Evolutionary conservation across 2,797 vertebrate species (phyloP), one percentile per base, ranked within the genome.

Genomic region (Ptychadena robeensis): DNA sequence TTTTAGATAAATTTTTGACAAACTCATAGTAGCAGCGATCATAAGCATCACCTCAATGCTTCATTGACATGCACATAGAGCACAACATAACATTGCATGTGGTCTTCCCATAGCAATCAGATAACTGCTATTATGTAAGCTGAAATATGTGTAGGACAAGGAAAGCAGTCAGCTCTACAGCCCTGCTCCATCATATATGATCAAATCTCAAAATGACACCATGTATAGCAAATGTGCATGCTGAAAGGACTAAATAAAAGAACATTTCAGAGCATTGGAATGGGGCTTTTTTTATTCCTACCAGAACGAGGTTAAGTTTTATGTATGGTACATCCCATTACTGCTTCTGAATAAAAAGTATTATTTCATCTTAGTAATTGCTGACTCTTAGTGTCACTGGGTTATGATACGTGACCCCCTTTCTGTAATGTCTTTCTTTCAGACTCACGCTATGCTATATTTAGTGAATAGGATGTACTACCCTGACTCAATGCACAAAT

Each of bases 401-500:
- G 40, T 27, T 78, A 68, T 57, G 30, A 25, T 34, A 8, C 32
- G 32, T 53, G 48, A 34, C 40, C 48, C 35, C 25, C 8, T 32
- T 57, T 67, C 63, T 27, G 22, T 25, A 75, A 25, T 35, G 38
- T 57, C 38, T 68, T 59, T 57, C 14, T 53, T 38, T n/a, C 27
- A n/a, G 40, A 68, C 68, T 79, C 65, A 68, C 48, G 65, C 22
- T 57, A 68, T 25, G 31, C 44, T 57, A 65, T 59, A 69, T 59
- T 34, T 57, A 69, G 48, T 79, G 65, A 79, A 69, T 79, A 57
- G 38, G 76, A 65, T 66, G 37, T 59, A 53, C 38, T 11, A 18
- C 38, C 69, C 59, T 8, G 38, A 34, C 76, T 69, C 44, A 48
- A 63, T 71, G 74, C 40, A 65, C 66, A 70, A 67, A 53, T 76